Conservation (phyloP, 2,113 vertebrate genomes). For the Cisticola juncidis region DNA sequence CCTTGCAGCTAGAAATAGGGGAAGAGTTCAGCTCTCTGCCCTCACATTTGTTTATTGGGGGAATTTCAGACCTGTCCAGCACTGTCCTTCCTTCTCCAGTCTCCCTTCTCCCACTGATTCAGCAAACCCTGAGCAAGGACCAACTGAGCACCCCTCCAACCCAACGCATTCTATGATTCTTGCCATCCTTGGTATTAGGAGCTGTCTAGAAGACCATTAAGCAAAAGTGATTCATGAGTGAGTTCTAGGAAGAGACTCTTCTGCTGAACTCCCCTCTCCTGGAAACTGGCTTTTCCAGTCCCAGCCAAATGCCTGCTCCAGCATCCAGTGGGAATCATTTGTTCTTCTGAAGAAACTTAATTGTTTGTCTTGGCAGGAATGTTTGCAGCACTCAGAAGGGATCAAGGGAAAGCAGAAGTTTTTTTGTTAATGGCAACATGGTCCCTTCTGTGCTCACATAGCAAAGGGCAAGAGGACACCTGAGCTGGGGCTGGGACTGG, state of each 20-base stretch:
- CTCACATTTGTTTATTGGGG: background rate
- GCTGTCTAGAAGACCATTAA: background rate
- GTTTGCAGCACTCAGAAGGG: background rate
- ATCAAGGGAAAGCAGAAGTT: background rate
- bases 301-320: background rate
- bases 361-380: background rate
- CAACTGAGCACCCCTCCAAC: background rate
- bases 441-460: background rate
- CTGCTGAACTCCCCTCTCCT: background rate
- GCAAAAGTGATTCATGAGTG: background rate
- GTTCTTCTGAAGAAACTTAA: background rate
- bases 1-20: slow-evolving; percentile 30
- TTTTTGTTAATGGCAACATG: background rate
- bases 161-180: background rate
- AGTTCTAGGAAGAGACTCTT: background rate
- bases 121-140: background rate
- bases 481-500: background rate
- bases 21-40: background rate
- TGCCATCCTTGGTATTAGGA: background rate
- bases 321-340: background rate
- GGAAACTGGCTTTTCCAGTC: background rate
- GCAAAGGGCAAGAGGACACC: background rate
- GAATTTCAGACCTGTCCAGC: background rate
- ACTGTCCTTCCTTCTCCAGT: background rate
- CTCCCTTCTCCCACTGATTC: background rate